phyloP scores from a whole-genome alignment of 2,113 vertebrate genomes.

The Myotis yumanensis region DNA sequence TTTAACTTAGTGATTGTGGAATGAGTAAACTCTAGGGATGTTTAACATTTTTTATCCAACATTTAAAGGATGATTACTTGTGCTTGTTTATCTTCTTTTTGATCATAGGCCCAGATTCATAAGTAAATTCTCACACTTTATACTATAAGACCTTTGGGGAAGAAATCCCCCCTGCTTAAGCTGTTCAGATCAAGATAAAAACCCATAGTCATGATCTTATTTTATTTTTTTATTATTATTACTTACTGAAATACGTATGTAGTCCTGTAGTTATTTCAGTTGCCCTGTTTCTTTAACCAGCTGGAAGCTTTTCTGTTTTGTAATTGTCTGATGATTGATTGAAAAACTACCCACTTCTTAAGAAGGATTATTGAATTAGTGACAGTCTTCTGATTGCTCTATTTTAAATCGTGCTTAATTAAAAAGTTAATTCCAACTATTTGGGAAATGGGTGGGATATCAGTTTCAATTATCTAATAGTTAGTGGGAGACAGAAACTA shows the following conservation, averaged over 20 bases:
- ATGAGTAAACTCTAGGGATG: background rate
- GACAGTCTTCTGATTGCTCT: background rate
- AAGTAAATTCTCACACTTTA: background rate
- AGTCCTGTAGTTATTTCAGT: background rate
- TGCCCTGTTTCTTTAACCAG: conserved; percentile 17
- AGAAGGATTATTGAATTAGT: background rate
- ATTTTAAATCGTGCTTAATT: conserved; percentile 22
- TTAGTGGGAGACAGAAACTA: background rate
- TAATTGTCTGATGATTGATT: background rate
- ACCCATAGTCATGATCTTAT: background rate
- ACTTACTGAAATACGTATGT: background rate
- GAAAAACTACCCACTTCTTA: background rate
- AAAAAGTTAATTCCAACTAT: conserved; percentile 41
- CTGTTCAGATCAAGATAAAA: background rate
- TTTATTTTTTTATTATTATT: background rate
- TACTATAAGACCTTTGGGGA: background rate
- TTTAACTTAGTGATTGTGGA: too few relatives aligned
- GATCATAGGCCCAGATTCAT: background rate
- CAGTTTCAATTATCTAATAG: conserved; percentile 33
- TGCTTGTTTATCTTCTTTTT: background rate
- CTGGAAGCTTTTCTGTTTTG: conserved; percentile 17
- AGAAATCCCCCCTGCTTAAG: background rate
- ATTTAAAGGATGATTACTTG: background rate
- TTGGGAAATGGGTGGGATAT: conserved; percentile 5
- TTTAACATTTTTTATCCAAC: background rate